Percentiles rank a stretch among this genome's conserved stretches.
These are phyloP conservation scores for Entelurus aequoreus DNA, from an alignment of 2,113 vertebrate species.

Conservation along the genomic window DNA sequence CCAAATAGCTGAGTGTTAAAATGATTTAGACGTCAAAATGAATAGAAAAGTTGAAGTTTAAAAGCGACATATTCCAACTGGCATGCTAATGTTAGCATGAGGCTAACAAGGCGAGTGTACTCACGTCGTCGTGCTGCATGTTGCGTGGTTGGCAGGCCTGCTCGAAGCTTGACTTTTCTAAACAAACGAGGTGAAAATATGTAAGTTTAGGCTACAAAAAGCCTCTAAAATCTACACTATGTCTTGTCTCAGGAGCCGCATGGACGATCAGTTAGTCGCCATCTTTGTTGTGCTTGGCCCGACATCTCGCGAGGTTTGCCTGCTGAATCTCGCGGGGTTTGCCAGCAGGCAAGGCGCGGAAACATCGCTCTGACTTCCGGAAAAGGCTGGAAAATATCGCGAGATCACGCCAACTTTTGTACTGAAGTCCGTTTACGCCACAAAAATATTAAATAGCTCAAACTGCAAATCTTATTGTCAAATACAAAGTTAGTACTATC, in stretches of 20 bases:
- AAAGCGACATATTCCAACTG: background rate
- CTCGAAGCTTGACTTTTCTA: background rate
- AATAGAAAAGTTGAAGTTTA: background rate
- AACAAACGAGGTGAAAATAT: too few species aligned
- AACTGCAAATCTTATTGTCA: too few species aligned
- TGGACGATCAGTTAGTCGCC: constrained; percentile 38
- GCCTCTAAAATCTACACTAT: too few species aligned
- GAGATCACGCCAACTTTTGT: constrained; percentile 13
- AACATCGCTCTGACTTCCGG: background rate
- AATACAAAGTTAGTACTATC: too few species aligned
- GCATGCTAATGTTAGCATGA: constrained; percentile 28
- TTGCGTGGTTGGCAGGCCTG: background rate
- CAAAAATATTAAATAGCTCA: too few species aligned
- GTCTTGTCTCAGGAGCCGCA: constrained; percentile 29
- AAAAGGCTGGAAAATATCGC: constrained; percentile 8
- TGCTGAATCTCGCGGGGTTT: background rate
- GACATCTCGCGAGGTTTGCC: background rate
- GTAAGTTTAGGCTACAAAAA: too few species aligned
- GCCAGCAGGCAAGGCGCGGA: rapidly evolving
- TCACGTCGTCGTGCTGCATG: constrained; percentile 78
- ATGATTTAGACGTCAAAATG: background rate
- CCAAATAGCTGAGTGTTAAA: too few species aligned
- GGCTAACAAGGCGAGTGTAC: constrained; percentile 13
- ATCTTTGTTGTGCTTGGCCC: constrained; percentile 35
- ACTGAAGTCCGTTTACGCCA: too few species aligned